These are phyloP conservation scores for Oreochromis spilurus DNA, from an alignment of 2,113 vertebrate species.

Conservation along the genomic window DNA sequence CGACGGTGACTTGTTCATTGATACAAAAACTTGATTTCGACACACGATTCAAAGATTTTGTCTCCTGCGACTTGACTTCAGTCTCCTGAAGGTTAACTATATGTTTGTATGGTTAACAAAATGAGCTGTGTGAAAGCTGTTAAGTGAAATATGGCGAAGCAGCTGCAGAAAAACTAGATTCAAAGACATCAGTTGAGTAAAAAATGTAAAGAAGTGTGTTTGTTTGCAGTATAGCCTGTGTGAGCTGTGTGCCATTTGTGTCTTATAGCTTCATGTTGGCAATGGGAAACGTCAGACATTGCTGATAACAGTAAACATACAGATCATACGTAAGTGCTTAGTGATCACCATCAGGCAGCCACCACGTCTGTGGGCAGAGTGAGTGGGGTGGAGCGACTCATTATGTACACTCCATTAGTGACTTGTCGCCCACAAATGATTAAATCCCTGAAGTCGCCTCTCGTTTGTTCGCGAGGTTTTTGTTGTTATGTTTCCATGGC, in stretches of 20 bases:
- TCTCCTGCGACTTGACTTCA: neutral
- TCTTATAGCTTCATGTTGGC: neutral
- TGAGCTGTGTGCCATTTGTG: neutral
- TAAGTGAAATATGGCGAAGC: neutral
- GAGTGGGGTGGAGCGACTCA: neutral
- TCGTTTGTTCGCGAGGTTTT: neutral
- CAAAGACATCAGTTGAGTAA: neutral
- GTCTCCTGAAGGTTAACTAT: neutral
- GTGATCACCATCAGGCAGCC: neutral
- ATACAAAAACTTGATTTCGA: neutral
- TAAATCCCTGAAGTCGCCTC: neutral
- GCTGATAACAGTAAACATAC: neutral
- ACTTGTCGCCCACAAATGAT: neutral
- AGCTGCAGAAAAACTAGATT: neutral
- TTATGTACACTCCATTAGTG: neutral
- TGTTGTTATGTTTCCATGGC: constrained; percentile 3
- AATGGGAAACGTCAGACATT: neutral
- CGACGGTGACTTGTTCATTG: neutral
- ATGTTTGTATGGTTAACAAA: neutral
- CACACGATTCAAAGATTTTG: neutral
- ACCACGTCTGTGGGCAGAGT: neutral
- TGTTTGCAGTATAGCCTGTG: neutral
- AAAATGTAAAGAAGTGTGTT: neutral
- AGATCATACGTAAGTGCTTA: neutral
- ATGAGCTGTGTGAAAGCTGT: neutral